Evolutionary conservation across 2,888 invertebrate genomes (phyloP), one percentile per base, ranked within the genome.

Genomic region (Crematogaster levior): DNA sequence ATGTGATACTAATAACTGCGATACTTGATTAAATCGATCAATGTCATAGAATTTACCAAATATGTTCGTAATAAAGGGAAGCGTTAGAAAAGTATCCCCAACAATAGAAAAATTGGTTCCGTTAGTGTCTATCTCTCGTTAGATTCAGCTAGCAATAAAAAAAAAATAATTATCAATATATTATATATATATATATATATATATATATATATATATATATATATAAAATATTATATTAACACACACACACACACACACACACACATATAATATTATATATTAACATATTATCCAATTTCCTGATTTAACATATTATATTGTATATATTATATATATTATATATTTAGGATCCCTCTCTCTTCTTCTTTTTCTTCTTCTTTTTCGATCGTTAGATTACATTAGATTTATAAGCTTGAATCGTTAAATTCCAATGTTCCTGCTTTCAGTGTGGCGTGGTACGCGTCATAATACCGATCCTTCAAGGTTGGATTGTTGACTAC

Each of bases 401-500:
- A 46, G 12, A 27, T 56, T 46, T 0, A 18, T 2, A 37, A 18
- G 2, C 7, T 37, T 34, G 6, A 3, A 7, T 3, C 0, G n/a
- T 48, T 7, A 65, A 48, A 48, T 48, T 48, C 34, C 1, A 48
- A 48, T 1, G 1, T 48, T 24, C 3, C 1, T 68, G 18, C 12
- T 80, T 80, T 56, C 7, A 21, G 77, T 24, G 77, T 0, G 83
- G 27, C 0, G 12, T 90, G 0, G 51, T 93, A 10, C 58, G 84
- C 0, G 53, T 89, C 0, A 0, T 86, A 0, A 79, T 87, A 24
- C 93, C 94, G 0, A 61, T 93, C 1, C 85, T 94, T 12, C 92
- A 92, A 63, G 89, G 92, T 2, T 85, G 77, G 77, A 87, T 94
- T 0, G 90, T 94, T 43, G 75, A 43, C 3, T 93, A 93, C 61